Percentiles rank a stretch among this genome's conserved stretches.
Evolutionary conservation across 1,140 invertebrate species (phyloP).

Genomic region (Drosophila arawakana): DNA sequence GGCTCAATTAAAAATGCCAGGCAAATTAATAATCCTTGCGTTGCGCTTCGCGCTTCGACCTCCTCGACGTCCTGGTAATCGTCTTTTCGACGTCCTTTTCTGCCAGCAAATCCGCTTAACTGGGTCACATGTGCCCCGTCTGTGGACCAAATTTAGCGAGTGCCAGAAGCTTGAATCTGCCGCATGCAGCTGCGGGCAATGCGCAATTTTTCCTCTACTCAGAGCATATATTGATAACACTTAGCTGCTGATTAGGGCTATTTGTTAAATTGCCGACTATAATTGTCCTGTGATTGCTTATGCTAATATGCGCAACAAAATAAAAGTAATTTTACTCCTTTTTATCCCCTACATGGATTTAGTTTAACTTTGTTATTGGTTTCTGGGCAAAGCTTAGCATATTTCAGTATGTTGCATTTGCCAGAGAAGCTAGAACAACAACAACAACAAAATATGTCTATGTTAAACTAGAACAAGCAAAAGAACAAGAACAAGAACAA

Average conservation of each 20-base stretch:
- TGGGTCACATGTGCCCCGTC: slow-evolving; percentile 69
- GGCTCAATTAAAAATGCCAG: slow-evolving; percentile 64
- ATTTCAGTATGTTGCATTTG: slow-evolving; percentile 54
- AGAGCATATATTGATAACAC: slow-evolving; percentile 26
- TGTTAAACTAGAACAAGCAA: neutral
- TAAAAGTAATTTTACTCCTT: neutral
- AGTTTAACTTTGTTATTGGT: slow-evolving; percentile 18
- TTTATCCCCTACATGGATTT: too few species aligned
- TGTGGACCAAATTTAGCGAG: slow-evolving; percentile 18
- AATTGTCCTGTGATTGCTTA: slow-evolving; percentile 1
- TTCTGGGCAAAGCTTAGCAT: slow-evolving; percentile 53
- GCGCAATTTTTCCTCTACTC: slow-evolving; percentile 10
- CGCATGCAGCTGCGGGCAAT: slow-evolving; percentile 44
- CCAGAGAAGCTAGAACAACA: slow-evolving; percentile 21
- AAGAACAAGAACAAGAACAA: slow-evolving; percentile 8
- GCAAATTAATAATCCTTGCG: slow-evolving; percentile 73
- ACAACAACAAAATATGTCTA: slow-evolving; percentile 25
- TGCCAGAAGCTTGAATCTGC: slow-evolving; percentile 11
- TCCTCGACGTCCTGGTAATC: neutral
- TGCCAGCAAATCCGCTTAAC: slow-evolving; percentile 61
- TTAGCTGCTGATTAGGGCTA: slow-evolving; percentile 15
- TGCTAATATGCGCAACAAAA: slow-evolving; percentile 7
- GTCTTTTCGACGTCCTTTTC: slow-evolving; percentile 8
- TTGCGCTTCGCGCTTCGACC: slow-evolving; percentile 10
- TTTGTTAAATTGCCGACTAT: neutral